These are phyloP conservation scores for Halichoerus grypus DNA, from an alignment of 2,113 vertebrate genomes.

Conservation along the genomic window DNA sequence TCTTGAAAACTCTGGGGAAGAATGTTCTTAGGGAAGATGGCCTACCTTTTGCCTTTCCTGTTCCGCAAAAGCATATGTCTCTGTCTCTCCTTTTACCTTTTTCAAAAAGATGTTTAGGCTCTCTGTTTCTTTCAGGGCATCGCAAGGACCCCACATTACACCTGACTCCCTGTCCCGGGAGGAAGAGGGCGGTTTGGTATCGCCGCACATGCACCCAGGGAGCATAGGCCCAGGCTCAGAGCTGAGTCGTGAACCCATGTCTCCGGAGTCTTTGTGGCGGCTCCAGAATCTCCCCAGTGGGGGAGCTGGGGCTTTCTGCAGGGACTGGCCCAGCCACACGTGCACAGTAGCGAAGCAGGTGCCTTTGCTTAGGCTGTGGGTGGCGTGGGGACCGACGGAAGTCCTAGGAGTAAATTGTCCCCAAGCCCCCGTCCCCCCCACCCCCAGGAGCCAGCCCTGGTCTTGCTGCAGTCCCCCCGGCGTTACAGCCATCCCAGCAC, in stretches of 20 bases:
- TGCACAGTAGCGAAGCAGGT: background rate
- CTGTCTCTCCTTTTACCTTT: background rate
- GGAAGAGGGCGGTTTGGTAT: background rate
- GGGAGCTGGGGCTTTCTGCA: background rate
- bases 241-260: accelerated
- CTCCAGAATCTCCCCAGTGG: background rate
- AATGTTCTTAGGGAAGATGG: background rate
- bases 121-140: background rate
- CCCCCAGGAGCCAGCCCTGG: accelerated
- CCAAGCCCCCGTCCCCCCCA: accelerated
- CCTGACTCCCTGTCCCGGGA: background rate
- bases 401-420: background rate
- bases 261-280: accelerated
- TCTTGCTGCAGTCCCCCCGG: background rate
- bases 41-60: background rate
- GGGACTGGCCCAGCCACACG: no score
- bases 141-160: background rate
- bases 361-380: background rate
- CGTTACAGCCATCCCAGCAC: background rate
- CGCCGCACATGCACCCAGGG: background rate
- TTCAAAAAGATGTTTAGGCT: background rate
- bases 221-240: background rate
- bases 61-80: background rate
- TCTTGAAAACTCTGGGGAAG: background rate
- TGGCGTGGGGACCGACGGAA: background rate